phyloP scores from a whole-genome alignment of 2,888 invertebrate species.

The Hymenopus coronatus region DNA sequence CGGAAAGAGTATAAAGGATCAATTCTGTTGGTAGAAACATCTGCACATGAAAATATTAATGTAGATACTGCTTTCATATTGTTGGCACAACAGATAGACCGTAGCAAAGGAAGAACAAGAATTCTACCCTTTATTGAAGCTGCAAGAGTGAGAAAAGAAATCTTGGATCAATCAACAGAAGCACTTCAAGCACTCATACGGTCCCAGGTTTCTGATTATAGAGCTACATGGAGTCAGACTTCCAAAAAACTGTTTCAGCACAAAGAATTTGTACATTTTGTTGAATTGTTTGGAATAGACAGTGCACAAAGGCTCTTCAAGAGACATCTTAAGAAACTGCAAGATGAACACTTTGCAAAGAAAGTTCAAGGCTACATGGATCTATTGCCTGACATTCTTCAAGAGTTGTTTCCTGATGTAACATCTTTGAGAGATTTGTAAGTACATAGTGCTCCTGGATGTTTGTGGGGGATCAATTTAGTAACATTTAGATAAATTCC shows the following conservation, averaged over 20 bases:
- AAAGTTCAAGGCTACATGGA: constrained; percentile 75
- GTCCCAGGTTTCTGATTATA: constrained; percentile 61
- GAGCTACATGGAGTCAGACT: constrained; percentile 83
- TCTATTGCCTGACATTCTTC: constrained; percentile 71
- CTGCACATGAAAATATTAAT: constrained; percentile 94
- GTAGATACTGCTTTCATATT: constrained; percentile 88
- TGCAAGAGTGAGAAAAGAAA: constrained; percentile 78
- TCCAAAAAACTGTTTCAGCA: constrained; percentile 82
- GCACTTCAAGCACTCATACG: constrained; percentile 84
- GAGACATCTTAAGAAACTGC: constrained; percentile 73
- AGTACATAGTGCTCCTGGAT: constrained; percentile 32
- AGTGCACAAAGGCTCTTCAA: constrained; percentile 75
- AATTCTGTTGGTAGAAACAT: constrained; percentile 89
- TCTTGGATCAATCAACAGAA: constrained; percentile 86
- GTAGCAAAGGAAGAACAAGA: constrained; percentile 75
- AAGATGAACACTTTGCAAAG: constrained; percentile 75
- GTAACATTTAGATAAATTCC: no score
- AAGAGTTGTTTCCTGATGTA: constrained; percentile 76
- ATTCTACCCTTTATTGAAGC: constrained; percentile 78
- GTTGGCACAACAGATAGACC: constrained; percentile 89
- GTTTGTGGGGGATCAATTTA: no score
- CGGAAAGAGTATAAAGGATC: constrained; percentile 89
- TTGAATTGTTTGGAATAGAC: constrained; percentile 86
- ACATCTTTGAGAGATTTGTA: constrained; percentile 62
- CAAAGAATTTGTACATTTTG: constrained; percentile 85